Conservation (phyloP, 2,113 vertebrate species). For the Pyxicephalus adspersus region DNA sequence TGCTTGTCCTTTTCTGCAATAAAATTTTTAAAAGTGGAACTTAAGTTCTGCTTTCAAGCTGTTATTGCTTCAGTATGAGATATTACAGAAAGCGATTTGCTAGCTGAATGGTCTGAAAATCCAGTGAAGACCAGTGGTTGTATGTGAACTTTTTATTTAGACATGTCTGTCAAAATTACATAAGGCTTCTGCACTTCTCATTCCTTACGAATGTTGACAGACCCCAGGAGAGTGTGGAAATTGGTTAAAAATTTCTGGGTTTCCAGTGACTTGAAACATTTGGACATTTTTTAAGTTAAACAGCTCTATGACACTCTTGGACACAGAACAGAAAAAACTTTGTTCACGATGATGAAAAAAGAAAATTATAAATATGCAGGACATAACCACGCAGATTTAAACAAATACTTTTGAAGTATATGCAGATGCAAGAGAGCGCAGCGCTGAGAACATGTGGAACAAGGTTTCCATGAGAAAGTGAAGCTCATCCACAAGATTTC, state of each 20-base stretch:
- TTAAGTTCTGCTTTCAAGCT: too few species aligned
- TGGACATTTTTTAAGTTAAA: constrained; percentile 25
- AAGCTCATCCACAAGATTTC: neutral
- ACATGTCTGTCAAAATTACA: neutral
- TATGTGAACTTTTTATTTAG: too few species aligned
- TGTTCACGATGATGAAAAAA: constrained; percentile 18
- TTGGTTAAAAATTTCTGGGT: constrained; percentile 4
- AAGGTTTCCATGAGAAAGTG: neutral
- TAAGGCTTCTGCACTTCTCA: neutral
- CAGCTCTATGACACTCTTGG: constrained; percentile 21
- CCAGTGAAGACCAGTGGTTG: too few species aligned
- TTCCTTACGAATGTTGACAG: neutral
- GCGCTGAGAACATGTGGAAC: constrained; percentile 3
- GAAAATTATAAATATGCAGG: constrained; percentile 9
- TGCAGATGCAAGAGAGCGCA: neutral
- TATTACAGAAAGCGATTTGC: too few species aligned
- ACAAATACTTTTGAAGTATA: neutral
- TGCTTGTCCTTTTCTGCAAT: too few species aligned
- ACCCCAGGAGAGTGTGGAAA: neutral
- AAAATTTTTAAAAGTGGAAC: too few species aligned
- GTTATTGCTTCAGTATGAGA: too few species aligned
- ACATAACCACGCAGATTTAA: constrained; percentile 15
- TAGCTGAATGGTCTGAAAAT: too few species aligned
- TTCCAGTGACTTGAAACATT: constrained; percentile 10
- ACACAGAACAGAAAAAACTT: constrained; percentile 28